Conservation (phyloP, 2,113 vertebrate genomes). For the Tupaia chinensis region DNA sequence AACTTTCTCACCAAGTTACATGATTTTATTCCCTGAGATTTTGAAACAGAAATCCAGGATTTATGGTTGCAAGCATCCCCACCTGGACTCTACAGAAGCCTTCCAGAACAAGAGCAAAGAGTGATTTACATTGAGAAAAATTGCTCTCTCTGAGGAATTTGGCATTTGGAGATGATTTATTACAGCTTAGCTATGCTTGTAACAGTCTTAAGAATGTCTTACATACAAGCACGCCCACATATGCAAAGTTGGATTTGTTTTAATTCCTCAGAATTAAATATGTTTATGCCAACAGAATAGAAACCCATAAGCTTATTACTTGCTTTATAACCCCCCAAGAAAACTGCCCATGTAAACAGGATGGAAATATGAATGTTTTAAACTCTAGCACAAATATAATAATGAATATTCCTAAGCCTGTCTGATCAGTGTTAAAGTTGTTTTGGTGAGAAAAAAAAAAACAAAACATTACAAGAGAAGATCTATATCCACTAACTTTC, state of each 20-base stretch:
- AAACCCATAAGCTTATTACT: slow-evolving; percentile 1
- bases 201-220: not conserved
- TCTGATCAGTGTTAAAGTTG: not conserved
- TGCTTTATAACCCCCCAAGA: not conserved
- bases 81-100: not conserved
- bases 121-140: not conserved
- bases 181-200: not conserved
- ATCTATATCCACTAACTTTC: not conserved
- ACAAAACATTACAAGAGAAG: not conserved
- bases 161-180: slow-evolving; percentile 13
- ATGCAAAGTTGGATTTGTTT: slow-evolving; percentile 48
- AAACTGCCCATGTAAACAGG: not conserved
- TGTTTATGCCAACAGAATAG: slow-evolving; percentile 14
- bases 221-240: not conserved
- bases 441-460: not conserved
- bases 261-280: slow-evolving; percentile 49
- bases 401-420: not conserved
- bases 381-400: slow-evolving; percentile 10
- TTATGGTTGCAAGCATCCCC: not conserved
- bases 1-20: not conserved
- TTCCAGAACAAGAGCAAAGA: not conserved
- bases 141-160: not conserved
- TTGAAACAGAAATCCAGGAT: not conserved
- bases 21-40: not conserved
- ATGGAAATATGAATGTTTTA: not conserved